Evolutionary conservation across 2,797 vertebrate genomes (phyloP).

Genomic region (Falco rusticolus): DNA sequence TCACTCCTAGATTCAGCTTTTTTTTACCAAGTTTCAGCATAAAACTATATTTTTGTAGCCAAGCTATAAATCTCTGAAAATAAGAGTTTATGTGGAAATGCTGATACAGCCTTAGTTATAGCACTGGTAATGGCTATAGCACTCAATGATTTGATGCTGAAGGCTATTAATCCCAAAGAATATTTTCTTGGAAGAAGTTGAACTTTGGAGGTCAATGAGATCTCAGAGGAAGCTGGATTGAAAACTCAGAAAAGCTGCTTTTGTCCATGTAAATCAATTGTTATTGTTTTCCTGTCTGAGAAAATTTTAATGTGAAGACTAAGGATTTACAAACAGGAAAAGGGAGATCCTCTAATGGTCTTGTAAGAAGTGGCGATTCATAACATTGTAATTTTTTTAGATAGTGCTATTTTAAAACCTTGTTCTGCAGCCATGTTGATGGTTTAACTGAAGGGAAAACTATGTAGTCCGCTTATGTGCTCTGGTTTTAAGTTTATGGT

Average conservation of each 20-base stretch:
- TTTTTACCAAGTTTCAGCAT: constrained; percentile 37
- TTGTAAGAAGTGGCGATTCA: background rate
- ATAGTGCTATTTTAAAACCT: constrained; percentile 9
- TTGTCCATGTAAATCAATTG: constrained; percentile 30
- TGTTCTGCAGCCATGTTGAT: background rate
- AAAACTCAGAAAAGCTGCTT: constrained; percentile 21
- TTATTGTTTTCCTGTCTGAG: constrained; percentile 29
- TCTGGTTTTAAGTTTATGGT: background rate
- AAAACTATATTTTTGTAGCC: constrained; percentile 37
- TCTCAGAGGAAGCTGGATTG: constrained; percentile 28
- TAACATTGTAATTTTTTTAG: background rate
- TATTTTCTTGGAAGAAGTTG: constrained; percentile 12
- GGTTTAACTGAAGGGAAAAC: background rate
- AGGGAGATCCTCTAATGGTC: background rate
- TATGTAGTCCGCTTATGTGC: background rate
- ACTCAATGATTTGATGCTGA: background rate
- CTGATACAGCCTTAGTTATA: background rate
- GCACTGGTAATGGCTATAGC: background rate
- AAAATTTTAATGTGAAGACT: constrained; percentile 17
- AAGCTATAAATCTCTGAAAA: constrained; percentile 47
- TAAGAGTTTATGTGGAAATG: background rate
- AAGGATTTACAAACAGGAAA: constrained; percentile 49
- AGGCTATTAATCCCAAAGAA: constrained; percentile 34
- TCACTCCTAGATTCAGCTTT: background rate
- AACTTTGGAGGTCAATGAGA: constrained; percentile 25